phyloP scores from a whole-genome alignment of 2,113 vertebrate genomes.

The Brachypteracias leptosomus region DNA sequence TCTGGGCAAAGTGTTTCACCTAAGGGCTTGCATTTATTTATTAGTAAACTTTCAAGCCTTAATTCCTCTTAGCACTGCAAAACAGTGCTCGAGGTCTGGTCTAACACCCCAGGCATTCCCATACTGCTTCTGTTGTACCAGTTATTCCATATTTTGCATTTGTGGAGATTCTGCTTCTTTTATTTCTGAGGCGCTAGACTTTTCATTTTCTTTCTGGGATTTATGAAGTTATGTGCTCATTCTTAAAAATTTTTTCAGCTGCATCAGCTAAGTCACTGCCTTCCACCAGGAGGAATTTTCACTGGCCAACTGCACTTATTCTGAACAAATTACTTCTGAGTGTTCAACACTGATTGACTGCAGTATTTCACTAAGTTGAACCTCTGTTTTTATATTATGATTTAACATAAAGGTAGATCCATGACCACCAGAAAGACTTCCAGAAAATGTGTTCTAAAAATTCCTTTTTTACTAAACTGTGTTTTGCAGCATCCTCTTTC shows the following conservation, averaged over 20 bases:
- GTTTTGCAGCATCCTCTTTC: neutral
- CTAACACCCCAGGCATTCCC: neutral
- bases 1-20: neutral
- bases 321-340: neutral
- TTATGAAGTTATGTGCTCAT: neutral
- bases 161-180: neutral
- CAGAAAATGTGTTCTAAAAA: neutral
- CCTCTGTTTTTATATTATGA: neutral
- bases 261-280: neutral
- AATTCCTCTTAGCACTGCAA: neutral
- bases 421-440: neutral
- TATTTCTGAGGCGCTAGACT: neutral
- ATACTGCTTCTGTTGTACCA: neutral
- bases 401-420: neutral
- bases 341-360: neutral
- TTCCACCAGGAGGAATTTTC: neutral
- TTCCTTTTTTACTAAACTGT: neutral
- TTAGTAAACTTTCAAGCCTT: neutral
- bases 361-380: neutral
- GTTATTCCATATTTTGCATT: neutral
- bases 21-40: neutral
- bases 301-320: neutral
- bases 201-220: neutral
- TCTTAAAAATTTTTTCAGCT: neutral
- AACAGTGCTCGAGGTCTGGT: neutral